Conservation (phyloP, 2,113 vertebrate genomes). For the Okapia johnstoni region DNA sequence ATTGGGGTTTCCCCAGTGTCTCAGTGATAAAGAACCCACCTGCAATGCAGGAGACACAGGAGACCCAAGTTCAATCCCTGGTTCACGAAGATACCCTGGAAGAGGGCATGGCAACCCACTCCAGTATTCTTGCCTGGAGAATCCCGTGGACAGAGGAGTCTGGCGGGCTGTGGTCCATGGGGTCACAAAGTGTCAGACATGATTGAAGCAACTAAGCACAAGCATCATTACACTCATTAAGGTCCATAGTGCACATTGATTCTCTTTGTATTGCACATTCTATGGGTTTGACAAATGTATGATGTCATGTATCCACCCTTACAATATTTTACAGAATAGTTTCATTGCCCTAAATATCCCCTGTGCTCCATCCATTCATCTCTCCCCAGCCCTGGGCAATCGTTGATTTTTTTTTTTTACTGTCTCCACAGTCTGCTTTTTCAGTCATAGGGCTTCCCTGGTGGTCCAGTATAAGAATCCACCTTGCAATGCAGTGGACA, state of each 20-base stretch:
- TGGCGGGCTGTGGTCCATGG: neutral
- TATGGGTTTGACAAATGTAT: neutral
- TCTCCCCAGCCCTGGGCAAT: neutral
- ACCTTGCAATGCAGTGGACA: neutral
- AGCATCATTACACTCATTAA: neutral
- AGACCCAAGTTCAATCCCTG: neutral
- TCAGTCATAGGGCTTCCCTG: neutral
- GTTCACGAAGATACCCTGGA: neutral
- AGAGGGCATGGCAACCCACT: neutral
- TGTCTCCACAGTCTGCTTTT: neutral
- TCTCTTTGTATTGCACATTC: neutral
- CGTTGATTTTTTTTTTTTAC: neutral
- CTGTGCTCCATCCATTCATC: neutral
- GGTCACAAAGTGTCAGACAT: neutral
- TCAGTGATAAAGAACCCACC: neutral
- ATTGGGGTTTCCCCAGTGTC: neutral
- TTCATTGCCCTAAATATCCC: neutral
- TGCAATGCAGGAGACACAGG: neutral
- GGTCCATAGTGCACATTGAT: neutral
- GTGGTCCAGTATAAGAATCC: neutral
- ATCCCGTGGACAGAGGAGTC: neutral
- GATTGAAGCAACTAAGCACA: neutral
- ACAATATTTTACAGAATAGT: neutral
- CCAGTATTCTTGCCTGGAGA: neutral
- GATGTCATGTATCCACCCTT: neutral